Base-by-base conservation (phyloP, 2,888 invertebrate genomes). In the Papilio elwesi region DNA sequence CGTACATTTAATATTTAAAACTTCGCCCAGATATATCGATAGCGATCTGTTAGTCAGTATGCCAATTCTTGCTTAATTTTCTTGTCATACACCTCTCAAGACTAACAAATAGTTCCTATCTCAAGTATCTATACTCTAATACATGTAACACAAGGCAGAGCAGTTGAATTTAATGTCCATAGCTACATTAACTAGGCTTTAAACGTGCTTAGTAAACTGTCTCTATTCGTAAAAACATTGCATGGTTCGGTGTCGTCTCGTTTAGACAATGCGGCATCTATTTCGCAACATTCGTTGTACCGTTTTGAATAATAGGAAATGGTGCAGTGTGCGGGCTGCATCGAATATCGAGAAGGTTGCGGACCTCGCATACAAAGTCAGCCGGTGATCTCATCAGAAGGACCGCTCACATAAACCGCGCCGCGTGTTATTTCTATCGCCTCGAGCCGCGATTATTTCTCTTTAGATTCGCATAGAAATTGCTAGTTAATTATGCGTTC, bases 391-490 rank as follows among this genome's bases (percentile, higher is more conserved):
- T 93, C 93, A 93, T 94, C 90, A 94, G 94, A 90, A 88, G 89
- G 85, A 88, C 94, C 92, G 93, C 93, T 90, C 90, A 86, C 87
- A 91, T 94, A 89, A 94, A 92, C 88, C 86, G 88, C 83, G 87
- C 87, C 91, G 92, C 91, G 89, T 93, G 91, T 92, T 94, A 92
- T 88, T 88, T 91, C 90, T 94, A 92, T 92, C 94, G 89, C 88
- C 90, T 89, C 91, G 92, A 88, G 89, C 90, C 83, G 88, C 94
- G 90, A 94, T 94, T 92, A 92, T 91, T 90, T 90, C 91, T 93
- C 91, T 94, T 94, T 65, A 95, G 95, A 88, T 90, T 90, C 84
- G 94, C 93, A 88, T 91, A 88, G 89, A 90, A 91, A 92, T 91
- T 87, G 88, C 87, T 85, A 84, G 87, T 90, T 90, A 87, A 86